A percentile compares a stretch with the other conserved stretches of the same genome.
Evolutionary conservation across 2,888 invertebrate genomes (phyloP).

Genomic region (Pecten maximus): DNA sequence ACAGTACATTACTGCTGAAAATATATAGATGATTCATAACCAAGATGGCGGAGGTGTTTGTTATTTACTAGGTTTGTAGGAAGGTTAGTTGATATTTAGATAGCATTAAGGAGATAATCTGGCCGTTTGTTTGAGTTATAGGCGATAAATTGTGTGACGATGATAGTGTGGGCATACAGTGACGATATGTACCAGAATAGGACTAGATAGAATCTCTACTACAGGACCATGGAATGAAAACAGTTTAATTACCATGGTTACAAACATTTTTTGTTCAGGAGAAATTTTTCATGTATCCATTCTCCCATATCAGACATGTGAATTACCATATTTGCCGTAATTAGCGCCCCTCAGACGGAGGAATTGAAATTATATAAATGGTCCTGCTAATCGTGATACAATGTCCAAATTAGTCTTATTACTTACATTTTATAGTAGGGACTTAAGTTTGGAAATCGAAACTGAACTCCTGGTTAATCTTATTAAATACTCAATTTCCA

Average conservation of each 20-base stretch:
- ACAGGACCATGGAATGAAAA: neutral
- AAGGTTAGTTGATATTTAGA: neutral
- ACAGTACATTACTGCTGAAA: too few relatives aligned
- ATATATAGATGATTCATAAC: neutral
- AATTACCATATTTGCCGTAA: neutral
- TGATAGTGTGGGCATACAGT: neutral
- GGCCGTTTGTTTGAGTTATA: neutral
- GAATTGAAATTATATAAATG: too few relatives aligned
- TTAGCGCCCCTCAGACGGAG: too few relatives aligned
- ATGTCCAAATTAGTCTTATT: too few relatives aligned
- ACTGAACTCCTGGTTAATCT: too few relatives aligned
- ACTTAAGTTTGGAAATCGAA: too few relatives aligned
- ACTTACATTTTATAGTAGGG: too few relatives aligned
- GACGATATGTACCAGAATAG: neutral
- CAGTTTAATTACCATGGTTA: neutral
- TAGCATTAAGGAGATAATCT: neutral
- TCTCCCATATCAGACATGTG: neutral
- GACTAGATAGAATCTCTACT: neutral
- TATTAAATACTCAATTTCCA: too few relatives aligned
- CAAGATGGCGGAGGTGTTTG: neutral
- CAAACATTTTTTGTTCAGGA: neutral
- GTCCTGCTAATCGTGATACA: too few relatives aligned
- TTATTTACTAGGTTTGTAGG: neutral
- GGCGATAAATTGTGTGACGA: neutral
- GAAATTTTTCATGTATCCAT: neutral